These are phyloP conservation scores for Xestia c-nigrum DNA, from an alignment of 2,888 invertebrate genomes.

Conservation along the genomic window DNA sequence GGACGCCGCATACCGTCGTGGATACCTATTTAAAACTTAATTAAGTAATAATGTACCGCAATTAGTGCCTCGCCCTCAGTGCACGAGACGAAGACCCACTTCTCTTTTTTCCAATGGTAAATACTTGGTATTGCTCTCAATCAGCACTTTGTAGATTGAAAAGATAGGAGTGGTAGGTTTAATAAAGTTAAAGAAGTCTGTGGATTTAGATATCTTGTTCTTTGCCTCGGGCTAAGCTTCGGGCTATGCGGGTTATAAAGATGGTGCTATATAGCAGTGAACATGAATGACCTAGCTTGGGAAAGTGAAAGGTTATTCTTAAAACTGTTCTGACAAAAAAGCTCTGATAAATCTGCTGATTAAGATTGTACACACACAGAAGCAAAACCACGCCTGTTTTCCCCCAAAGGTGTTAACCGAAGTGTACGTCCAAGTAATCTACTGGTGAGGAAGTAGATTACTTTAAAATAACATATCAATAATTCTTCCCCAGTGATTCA, in stretches of 20 bases:
- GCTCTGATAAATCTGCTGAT: not conserved
- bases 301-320: not conserved
- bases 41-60: constrained; percentile 64
- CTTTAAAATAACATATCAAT: not conserved
- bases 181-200: constrained; percentile 18
- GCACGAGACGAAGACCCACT: constrained; percentile 9
- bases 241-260: constrained; percentile 4
- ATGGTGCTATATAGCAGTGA: not conserved
- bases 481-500: not conserved
- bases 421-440: not conserved
- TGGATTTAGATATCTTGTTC: not conserved
- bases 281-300: not conserved
- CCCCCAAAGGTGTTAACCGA: not conserved
- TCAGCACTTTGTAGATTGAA: constrained; percentile 31
- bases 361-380: not conserved
- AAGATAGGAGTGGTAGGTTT: constrained; percentile 23
- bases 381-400: not conserved
- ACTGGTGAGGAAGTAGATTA: not conserved
- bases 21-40: constrained; percentile 61
- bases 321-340: not conserved
- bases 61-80: constrained; percentile 36
- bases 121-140: constrained; percentile 21
- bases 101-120: constrained; percentile 17
- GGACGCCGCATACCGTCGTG: constrained; percentile 37
- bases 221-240: not conserved